Percentiles rank a stretch among this genome's conserved stretches.
phyloP scores from a whole-genome alignment of 2,113 vertebrate species.

The Callithrix jacchus region DNA sequence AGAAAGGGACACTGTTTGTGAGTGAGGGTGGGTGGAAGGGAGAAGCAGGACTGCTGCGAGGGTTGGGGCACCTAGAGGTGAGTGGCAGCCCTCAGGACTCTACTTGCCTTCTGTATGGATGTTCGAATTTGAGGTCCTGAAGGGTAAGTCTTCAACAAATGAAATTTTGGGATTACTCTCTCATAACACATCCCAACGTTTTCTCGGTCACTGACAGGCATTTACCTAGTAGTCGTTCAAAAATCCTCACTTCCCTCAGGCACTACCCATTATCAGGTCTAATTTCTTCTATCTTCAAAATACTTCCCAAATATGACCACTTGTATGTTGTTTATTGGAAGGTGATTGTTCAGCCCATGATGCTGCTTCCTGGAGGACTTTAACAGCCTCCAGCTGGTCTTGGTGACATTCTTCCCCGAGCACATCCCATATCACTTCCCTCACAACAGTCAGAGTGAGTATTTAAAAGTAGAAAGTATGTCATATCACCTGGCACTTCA shows the following conservation, averaged over 20 bases:
- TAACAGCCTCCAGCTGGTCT: neutral
- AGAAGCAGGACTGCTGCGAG: too few species aligned
- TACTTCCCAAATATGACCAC: neutral
- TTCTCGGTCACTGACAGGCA: too few species aligned
- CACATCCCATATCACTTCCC: neutral
- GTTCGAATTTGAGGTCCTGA: too few species aligned
- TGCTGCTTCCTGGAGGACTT: neutral
- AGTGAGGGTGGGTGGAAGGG: too few species aligned
- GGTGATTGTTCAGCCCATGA: neutral
- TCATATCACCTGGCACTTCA: neutral
- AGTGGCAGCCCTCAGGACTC: too few species aligned
- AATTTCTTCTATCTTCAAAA: neutral
- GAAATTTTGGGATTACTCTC: too few species aligned
- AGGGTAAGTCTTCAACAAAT: too few species aligned
- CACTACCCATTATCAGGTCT: neutral
- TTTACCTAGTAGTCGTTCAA: neutral
- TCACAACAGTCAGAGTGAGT: neutral
- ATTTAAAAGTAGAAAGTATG: neutral
- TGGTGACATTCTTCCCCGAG: neutral
- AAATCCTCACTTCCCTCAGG: neutral
- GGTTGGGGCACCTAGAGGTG: too few species aligned
- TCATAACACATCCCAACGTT: too few species aligned
- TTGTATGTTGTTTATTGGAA: too few species aligned
- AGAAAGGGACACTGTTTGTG: too few species aligned
- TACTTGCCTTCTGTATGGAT: too few species aligned